A percentile compares a stretch with the other conserved stretches of the same genome.
Conservation (phyloP, 2,113 vertebrate species). For the Isurus oxyrinchus region DNA sequence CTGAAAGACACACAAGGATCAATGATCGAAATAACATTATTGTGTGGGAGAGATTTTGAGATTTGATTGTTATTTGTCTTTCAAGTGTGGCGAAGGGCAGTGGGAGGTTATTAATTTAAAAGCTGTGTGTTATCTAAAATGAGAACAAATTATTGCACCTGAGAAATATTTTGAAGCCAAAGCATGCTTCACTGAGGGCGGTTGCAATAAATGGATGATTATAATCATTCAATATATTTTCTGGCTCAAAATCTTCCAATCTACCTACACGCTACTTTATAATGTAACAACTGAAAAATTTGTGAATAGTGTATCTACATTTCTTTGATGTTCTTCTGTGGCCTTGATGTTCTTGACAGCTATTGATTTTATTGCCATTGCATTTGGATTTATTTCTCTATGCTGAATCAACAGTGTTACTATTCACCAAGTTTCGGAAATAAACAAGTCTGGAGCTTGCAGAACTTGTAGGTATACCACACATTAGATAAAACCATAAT, state of each 20-base stretch:
- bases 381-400: too few species aligned
- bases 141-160: not conserved
- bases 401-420: not conserved
- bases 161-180: not conserved
- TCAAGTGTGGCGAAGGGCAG: not conserved
- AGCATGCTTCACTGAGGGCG: not conserved
- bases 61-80: not conserved
- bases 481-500: too few species aligned
- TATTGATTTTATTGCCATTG: not conserved
- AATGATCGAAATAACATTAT: not conserved
- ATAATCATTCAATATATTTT: not conserved
- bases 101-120: not conserved
- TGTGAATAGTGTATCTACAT: conserved; percentile 49
- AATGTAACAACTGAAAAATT: conserved; percentile 39
- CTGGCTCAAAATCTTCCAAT: not conserved
- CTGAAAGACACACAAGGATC: not conserved
- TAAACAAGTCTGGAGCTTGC: not conserved
- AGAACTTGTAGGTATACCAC: not conserved
- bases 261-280: not conserved
- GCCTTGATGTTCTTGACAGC: conserved; percentile 46
- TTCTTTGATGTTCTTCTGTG: conserved; percentile 48
- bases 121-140: not conserved
- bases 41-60: not conserved
- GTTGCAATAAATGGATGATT: not conserved
- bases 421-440: not conserved